Conservation (phyloP, 2,888 invertebrate species). For the Parnassius mnemosyne region DNA sequence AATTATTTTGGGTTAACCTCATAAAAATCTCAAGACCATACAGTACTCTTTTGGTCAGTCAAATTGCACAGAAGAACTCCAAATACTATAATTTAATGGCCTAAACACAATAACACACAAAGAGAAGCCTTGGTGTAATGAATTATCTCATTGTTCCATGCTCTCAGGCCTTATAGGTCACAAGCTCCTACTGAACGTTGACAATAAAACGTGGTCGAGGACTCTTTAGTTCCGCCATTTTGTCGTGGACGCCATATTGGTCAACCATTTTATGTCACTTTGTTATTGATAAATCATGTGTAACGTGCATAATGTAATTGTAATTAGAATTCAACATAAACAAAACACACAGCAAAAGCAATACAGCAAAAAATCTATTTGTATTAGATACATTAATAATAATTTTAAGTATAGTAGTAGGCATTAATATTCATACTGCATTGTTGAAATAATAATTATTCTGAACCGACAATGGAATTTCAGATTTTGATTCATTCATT, state of each 20-base stretch:
- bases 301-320: constrained; percentile 13
- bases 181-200: constrained; percentile 44
- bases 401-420: too few relatives aligned
- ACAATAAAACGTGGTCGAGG: constrained; percentile 42
- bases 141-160: constrained; percentile 67
- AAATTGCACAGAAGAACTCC: constrained; percentile 25
- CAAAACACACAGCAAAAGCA: too few relatives aligned
- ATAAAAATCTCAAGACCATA: neutral
- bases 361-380: too few relatives aligned
- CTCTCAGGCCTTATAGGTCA: constrained; percentile 62
- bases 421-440: too few relatives aligned
- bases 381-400: too few relatives aligned
- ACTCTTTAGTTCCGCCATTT: constrained; percentile 49
- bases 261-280: constrained; percentile 40
- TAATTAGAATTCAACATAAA: neutral
- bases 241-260: constrained; percentile 39
- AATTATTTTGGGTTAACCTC: too few relatives aligned
- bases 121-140: constrained; percentile 60
- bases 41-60: constrained; percentile 3
- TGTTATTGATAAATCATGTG: constrained; percentile 30
- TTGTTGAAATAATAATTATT: too few relatives aligned
- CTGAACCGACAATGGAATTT: too few relatives aligned
- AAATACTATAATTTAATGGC: constrained; percentile 40
- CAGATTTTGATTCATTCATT: too few relatives aligned
- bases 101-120: constrained; percentile 49